Evolutionary conservation across 1,140 invertebrate species (phyloP).

Genomic region (Dinoponera quadriceps): DNA sequence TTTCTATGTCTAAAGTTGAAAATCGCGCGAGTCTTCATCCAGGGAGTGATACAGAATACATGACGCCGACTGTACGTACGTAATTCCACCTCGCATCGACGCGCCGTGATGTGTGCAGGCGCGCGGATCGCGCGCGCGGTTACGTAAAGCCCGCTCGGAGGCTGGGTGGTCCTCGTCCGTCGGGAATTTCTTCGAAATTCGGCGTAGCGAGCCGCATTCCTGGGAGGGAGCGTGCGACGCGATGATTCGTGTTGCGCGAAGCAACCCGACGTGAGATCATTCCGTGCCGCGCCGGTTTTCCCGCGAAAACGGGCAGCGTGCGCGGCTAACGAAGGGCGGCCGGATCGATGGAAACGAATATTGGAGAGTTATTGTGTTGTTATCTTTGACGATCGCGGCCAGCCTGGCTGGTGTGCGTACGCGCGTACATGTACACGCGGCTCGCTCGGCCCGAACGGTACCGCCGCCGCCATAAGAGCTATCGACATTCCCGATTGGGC

Average conservation of each 20-base stretch:
- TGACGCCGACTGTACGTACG: no score
- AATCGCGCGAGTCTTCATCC: no score
- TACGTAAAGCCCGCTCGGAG: constrained; percentile 44
- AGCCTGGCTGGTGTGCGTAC: background rate
- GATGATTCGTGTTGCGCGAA: background rate
- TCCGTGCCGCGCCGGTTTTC: background rate
- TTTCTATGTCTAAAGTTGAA: no score
- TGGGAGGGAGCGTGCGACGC: background rate
- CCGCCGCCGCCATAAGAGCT: constrained; percentile 67
- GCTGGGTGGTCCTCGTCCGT: constrained; percentile 42
- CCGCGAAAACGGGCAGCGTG: constrained; percentile 13
- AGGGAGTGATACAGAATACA: no score
- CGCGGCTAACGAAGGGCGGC: background rate
- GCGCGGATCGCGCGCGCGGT: background rate
- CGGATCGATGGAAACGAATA: constrained; percentile 48
- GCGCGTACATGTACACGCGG: constrained; percentile 11
- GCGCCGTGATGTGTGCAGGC: constrained; percentile 24
- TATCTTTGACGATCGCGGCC: constrained; percentile 72
- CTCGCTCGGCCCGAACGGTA: constrained; percentile 66
- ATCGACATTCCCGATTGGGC: constrained; percentile 82
- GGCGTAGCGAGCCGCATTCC: constrained; percentile 1
- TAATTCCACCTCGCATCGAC: constrained; percentile 64
- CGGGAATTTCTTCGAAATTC: constrained; percentile 50
- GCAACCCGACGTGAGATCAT: background rate
- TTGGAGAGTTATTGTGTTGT: constrained; percentile 73